Conservation (phyloP, 1,140 invertebrate species). For the Drosophila santomea region DNA sequence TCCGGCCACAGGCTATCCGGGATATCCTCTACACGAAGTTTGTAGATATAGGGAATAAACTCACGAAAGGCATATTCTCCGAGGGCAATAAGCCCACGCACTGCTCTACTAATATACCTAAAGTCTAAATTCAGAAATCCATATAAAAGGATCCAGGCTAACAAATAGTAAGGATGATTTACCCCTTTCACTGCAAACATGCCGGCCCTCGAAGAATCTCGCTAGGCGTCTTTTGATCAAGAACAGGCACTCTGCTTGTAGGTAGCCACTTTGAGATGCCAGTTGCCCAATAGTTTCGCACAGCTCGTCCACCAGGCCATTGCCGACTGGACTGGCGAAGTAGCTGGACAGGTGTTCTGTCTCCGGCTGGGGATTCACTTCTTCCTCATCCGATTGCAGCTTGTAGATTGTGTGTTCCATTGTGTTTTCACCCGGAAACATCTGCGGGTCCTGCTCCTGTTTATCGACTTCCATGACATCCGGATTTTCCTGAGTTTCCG, state of each 20-base stretch:
- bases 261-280: conserved; percentile 67
- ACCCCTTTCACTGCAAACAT: conserved; percentile 66
- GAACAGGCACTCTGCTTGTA: conserved; percentile 74
- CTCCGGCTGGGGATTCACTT: conserved; percentile 21
- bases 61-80: conserved; percentile 83
- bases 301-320: conserved; percentile 61
- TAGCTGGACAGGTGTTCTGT: conserved; percentile 63
- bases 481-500: conserved; percentile 17
- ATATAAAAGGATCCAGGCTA: background rate
- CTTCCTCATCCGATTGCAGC: conserved; percentile 60
- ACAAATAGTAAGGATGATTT: background rate
- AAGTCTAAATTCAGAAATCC: conserved; percentile 47
- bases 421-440: conserved; percentile 27
- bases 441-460: conserved; percentile 27
- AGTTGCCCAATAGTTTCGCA: conserved; percentile 77
- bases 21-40: conserved; percentile 56
- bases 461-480: conserved; percentile 7
- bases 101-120: conserved; percentile 69
- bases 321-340: conserved; percentile 68
- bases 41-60: conserved; percentile 80
- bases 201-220: conserved; percentile 69
- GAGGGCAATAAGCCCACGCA: conserved; percentile 71
- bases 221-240: conserved; percentile 68
- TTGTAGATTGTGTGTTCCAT: conserved; percentile 64
- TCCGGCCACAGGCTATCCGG: conserved; percentile 69